Evolutionary conservation across 2,113 vertebrate species (phyloP), one percentile per base, ranked within the genome.

Genomic region (Odontesthes bonariensis): DNA sequence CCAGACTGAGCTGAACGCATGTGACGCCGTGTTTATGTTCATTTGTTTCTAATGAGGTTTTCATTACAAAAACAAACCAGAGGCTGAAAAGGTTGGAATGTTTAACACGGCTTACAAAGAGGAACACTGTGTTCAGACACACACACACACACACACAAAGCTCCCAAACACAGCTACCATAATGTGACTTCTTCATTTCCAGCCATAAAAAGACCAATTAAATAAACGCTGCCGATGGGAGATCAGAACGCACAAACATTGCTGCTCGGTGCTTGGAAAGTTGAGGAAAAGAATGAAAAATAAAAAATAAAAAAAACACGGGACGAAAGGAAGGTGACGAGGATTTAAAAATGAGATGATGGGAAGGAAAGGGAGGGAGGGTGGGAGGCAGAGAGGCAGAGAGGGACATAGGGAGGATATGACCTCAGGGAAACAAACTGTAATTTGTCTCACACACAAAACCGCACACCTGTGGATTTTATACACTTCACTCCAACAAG

Each of bases 31-130:
- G 76, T 84, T 81, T 75, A 65, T 79, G 75, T 79, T 85, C 5
- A 46, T 20, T 73, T 69, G 75, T 79, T 74, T 84, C 75, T 81
- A 88, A 86, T 83, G 72, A 81, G 69, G 65, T 88, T 73, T 72
- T 71, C 75, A 85, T 82, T 79, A 68, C 79, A 59, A 86, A 88
- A 92, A 88, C 81, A 90, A 88, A 88, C 75, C 11, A 6, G 42
- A 59, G 54, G 57, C 69, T 57, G 11, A 56, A 64, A 74, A 17
- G 23, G 33, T 66, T 11, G 51, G 52, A 56, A 61, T 70, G 27
- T 81, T 77, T 56, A 57, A 66, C 8, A 20, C 54, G 42, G 40
- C 12, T 52, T 46, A 86, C 71, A 82, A 69, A 77, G 27, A 56
- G 40, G 52, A 82, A 71, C 68, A 61, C 73, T 82, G 60, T 77